phyloP scores from a whole-genome alignment of 2,113 vertebrate species.

The Etheostoma cragini region DNA sequence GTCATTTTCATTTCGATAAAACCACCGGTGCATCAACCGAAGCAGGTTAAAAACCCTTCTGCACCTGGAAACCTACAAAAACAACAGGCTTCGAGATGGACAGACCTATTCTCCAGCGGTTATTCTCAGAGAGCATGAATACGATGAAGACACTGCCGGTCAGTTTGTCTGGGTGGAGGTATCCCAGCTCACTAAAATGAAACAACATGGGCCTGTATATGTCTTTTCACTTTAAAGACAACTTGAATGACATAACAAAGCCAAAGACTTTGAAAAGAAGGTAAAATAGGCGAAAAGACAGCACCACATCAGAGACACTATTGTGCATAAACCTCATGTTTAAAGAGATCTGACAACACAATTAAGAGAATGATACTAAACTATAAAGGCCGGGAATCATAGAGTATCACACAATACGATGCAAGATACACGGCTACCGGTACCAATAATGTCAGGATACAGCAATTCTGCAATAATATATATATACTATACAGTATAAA shows the following conservation, averaged over 20 bases:
- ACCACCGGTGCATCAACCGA: not conserved
- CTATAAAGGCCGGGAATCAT: too few species aligned
- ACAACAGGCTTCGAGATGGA: not conserved
- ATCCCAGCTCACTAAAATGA: slow-evolving; percentile 10
- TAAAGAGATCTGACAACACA: not conserved
- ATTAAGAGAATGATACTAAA: not conserved
- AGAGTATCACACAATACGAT: too few species aligned
- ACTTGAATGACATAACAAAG: not conserved
- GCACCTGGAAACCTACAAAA: not conserved
- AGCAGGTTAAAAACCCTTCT: not conserved
- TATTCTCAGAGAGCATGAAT: slow-evolving; percentile 19
- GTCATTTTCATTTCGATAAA: slow-evolving; percentile 34
- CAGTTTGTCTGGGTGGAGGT: slow-evolving; percentile 9
- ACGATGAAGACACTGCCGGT: slow-evolving; percentile 19
- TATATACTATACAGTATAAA: too few species aligned
- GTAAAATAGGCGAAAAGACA: not conserved
- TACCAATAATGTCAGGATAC: too few species aligned
- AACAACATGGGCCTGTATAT: slow-evolving; percentile 7
- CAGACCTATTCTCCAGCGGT: slow-evolving; percentile 11
- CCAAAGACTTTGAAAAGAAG: not conserved
- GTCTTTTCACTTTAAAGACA: not conserved
- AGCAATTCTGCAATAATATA: too few species aligned
- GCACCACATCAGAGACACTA: not conserved
- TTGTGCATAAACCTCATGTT: not conserved
- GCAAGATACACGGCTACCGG: too few species aligned